phyloP scores from a whole-genome alignment of 53 echinoderm and acorn worm species.

The Luidia sarsii region DNA sequence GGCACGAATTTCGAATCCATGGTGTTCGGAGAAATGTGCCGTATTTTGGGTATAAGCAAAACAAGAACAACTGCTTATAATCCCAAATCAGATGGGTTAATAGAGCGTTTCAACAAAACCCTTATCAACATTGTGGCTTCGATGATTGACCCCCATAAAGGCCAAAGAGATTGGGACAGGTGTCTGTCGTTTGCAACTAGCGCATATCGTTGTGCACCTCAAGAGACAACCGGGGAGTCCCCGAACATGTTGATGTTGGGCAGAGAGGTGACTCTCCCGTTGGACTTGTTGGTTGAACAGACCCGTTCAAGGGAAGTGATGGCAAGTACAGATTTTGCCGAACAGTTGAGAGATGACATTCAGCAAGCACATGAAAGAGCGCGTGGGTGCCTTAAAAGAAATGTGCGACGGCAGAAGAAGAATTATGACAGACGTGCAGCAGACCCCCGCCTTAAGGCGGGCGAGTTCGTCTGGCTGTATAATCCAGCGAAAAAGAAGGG shows the following conservation, averaged over 20 bases:
- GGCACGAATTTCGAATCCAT: background rate
- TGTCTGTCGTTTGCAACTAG: background rate
- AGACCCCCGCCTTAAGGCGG: background rate
- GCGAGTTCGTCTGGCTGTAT: background rate
- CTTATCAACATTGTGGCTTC: too few relatives aligned
- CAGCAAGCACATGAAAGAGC: too few relatives aligned
- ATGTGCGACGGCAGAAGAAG: too few relatives aligned
- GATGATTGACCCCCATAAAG: background rate
- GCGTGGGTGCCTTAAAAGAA: too few relatives aligned
- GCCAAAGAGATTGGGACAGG: background rate
- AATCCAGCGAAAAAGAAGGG: slow-evolving; percentile 9
- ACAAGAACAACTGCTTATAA: slow-evolving; percentile 63
- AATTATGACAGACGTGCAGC: too few relatives aligned
- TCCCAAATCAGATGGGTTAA: slow-evolving; percentile 67
- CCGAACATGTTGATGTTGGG: too few relatives aligned
- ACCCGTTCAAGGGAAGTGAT: background rate
- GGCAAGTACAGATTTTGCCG: too few relatives aligned
- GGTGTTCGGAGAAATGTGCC: slow-evolving; percentile 46
- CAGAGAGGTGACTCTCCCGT: too few relatives aligned
- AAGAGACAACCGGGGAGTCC: background rate
- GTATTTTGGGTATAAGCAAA: background rate
- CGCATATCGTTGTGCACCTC: background rate
- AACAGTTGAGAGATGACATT: too few relatives aligned
- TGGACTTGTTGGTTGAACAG: background rate
- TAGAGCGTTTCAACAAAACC: too few relatives aligned